Conservation (phyloP, 2,113 vertebrate genomes). For the Dasyornis broadbenti region DNA sequence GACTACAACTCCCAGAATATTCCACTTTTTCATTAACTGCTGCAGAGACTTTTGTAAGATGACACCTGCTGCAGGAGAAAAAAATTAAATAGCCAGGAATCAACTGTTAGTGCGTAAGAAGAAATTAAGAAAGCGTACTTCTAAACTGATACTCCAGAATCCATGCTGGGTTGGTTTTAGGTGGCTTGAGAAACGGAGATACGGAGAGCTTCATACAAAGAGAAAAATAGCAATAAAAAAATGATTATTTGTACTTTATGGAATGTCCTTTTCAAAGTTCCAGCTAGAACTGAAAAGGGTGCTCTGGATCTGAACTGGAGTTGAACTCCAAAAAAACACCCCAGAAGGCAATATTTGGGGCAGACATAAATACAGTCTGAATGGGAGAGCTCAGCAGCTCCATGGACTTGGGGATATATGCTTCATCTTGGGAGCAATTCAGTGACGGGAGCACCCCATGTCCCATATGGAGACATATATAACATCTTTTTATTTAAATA, state of each 20-base stretch:
- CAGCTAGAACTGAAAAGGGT: not conserved
- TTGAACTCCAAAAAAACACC: not conserved
- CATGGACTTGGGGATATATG: not conserved
- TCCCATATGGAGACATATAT: not conserved
- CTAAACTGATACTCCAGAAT: not conserved
- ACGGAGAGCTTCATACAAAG: not conserved
- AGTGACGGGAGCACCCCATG: fast-evolving
- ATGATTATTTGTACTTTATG: not conserved
- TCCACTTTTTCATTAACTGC: conserved; percentile 49
- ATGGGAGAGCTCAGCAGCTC: not conserved
- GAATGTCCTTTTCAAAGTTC: not conserved
- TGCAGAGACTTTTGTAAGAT: conserved; percentile 54
- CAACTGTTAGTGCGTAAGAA: not conserved
- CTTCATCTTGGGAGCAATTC: not conserved
- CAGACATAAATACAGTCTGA: not conserved
- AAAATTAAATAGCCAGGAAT: not conserved
- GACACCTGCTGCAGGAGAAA: conserved; percentile 33
- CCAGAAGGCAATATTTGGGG: not conserved
- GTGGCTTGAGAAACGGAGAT: not conserved
- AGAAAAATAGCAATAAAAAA: not conserved
- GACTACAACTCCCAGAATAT: conserved; percentile 67
- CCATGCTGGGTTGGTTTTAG: fast-evolving
- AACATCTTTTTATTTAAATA: not conserved
- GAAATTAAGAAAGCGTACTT: not conserved
- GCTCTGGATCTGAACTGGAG: not conserved